Conservation (phyloP, 2,888 invertebrate genomes). For the Steinernema carpocapsae region DNA sequence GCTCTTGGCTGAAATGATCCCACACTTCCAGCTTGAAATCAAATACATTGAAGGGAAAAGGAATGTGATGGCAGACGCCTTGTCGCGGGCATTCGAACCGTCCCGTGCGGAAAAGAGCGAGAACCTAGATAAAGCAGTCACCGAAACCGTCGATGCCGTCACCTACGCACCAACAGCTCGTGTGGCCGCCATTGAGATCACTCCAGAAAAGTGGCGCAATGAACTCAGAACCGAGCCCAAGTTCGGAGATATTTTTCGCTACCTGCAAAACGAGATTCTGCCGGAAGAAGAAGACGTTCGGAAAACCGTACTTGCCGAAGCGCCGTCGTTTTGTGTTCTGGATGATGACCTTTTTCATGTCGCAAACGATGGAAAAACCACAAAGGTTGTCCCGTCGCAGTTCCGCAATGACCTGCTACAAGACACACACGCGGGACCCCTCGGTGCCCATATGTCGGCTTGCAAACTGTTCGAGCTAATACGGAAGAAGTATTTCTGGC, state of each 20-base stretch:
- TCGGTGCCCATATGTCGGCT: not conserved
- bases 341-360: no score
- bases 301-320: not conserved
- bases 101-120: not conserved
- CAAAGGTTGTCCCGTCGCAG: not conserved
- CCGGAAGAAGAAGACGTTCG: not conserved
- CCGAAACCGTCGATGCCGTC: no score
- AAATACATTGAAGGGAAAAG: no score
- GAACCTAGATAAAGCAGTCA: not conserved
- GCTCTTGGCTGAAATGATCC: not conserved
- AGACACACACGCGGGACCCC: not conserved
- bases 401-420: not conserved
- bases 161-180: no score
- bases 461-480: not conserved
- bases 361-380: not conserved
- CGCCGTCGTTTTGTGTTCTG: not conserved
- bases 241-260: not conserved
- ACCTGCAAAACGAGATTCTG: not conserved
- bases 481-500: not conserved
- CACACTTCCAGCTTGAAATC: not conserved
- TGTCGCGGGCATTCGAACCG: not conserved
- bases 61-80: not conserved
- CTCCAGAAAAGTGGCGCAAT: not conserved
- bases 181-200: not conserved
- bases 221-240: not conserved